Conservation (phyloP, 2,797 vertebrate species). For the Semotilus atromaculatus region DNA sequence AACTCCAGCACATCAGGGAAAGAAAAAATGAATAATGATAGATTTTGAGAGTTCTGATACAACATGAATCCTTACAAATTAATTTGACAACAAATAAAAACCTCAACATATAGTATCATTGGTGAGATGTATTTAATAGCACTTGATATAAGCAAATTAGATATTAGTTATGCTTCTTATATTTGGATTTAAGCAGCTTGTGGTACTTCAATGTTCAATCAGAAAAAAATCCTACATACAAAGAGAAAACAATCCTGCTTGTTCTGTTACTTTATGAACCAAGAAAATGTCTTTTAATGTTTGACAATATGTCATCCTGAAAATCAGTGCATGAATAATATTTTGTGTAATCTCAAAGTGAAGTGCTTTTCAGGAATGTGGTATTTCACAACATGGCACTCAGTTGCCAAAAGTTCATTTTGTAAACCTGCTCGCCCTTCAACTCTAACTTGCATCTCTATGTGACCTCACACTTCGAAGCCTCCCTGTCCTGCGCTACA, state of each 20-base stretch:
- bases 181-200: constrained; percentile 5
- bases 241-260: neutral
- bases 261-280: neutral
- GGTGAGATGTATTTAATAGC: constrained; percentile 9
- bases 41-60: neutral
- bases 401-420: neutral
- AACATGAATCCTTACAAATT: constrained; percentile 13
- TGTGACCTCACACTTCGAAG: neutral
- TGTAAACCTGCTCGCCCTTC: neutral
- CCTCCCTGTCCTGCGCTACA: constrained; percentile 21
- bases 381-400: neutral
- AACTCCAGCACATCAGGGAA: constrained; percentile 19
- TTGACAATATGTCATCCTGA: neutral
- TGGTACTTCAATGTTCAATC: neutral
- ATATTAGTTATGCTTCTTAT: constrained; percentile 10
- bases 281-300: neutral
- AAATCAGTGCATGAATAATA: constrained; percentile 5
- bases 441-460: constrained; percentile 9
- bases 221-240: neutral
- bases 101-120: constrained; percentile 2
- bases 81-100: constrained; percentile 30
- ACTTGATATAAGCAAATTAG: constrained; percentile 7
- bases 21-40: neutral
- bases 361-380: constrained; percentile 21
- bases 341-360: neutral